These are phyloP conservation scores for Tethea ocularis DNA, from an alignment of 2,888 invertebrate genomes.

Conservation along the genomic window DNA sequence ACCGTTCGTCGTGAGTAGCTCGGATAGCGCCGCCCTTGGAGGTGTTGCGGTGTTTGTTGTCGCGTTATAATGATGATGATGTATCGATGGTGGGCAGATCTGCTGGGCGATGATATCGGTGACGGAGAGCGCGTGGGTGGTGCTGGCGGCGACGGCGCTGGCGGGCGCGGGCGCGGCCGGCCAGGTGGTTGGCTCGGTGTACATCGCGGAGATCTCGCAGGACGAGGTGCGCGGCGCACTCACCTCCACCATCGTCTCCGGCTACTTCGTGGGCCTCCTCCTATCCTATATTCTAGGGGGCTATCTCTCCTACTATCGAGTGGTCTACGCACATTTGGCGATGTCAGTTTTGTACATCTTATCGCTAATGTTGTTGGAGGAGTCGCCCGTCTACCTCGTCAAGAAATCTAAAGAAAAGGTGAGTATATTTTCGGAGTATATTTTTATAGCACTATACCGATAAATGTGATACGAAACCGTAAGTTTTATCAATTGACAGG, in stretches of 20 bases:
- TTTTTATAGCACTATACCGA: not conserved
- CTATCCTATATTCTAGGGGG: constrained; percentile 63
- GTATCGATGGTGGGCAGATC: constrained; percentile 39
- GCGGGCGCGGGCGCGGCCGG: constrained; percentile 62
- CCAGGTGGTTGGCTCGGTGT: constrained; percentile 59
- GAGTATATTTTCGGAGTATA: constrained; percentile 16
- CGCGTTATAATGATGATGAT: too few relatives aligned
- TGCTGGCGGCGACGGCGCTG: constrained; percentile 48
- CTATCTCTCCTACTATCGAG: constrained; percentile 51
- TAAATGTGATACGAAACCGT: too few relatives aligned
- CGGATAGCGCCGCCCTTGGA: too few relatives aligned
- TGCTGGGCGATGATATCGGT: constrained; percentile 56
- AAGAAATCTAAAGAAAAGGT: constrained; percentile 61
- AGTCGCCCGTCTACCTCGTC: constrained; percentile 64
- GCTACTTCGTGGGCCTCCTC: constrained; percentile 59
- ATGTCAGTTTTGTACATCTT: constrained; percentile 58
- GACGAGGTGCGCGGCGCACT: constrained; percentile 62
- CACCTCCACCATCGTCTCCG: constrained; percentile 51
- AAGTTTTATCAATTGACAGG: constrained; percentile 42
- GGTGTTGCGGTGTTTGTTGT: too few relatives aligned
- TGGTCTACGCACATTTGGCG: constrained; percentile 52
- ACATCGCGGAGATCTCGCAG: constrained; percentile 63
- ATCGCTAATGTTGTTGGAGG: constrained; percentile 52
- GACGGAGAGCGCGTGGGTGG: constrained; percentile 44
- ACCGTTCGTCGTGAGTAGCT: not conserved